These are phyloP conservation scores for Lasioglossum villosulum DNA, from an alignment of 2,888 invertebrate genomes.

Conservation along the genomic window DNA sequence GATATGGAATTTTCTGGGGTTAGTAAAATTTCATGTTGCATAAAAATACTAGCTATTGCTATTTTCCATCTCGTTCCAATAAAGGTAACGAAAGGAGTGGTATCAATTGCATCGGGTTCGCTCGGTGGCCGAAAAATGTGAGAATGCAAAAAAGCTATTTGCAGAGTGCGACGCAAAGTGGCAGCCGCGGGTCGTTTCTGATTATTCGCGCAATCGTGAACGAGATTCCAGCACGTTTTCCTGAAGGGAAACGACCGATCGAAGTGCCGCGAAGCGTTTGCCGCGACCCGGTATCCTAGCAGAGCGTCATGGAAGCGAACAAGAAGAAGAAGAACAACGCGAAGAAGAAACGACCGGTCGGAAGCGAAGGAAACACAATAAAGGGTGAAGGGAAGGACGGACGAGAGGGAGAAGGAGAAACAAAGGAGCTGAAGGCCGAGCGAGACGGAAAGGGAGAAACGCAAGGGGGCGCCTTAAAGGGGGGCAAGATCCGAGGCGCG, in stretches of 20 bases:
- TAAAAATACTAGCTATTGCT: neutral
- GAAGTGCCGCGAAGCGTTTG: conserved; percentile 14
- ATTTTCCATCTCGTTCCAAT: neutral
- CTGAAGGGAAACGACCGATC: conserved; percentile 31
- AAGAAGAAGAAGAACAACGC: neutral
- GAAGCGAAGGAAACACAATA: conserved; percentile 20
- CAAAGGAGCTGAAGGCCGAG: conserved; percentile 26
- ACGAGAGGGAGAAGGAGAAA: conserved; percentile 36
- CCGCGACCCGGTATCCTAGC: conserved; percentile 53
- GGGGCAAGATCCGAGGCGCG: neutral
- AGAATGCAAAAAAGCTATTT: neutral
- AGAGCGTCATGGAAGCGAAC: conserved; percentile 33
- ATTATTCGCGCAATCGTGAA: conserved; percentile 38
- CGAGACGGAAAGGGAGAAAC: conserved; percentile 19
- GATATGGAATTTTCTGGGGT: neutral
- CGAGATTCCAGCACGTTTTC: conserved; percentile 46
- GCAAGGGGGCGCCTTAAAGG: neutral
- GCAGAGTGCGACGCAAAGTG: neutral
- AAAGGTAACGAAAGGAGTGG: neutral
- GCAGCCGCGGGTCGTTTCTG: conserved; percentile 3
- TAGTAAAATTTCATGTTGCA: no score
- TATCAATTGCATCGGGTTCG: neutral
- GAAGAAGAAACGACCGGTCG: conserved; percentile 42
- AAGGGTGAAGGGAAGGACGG: neutral
- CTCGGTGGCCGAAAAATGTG: neutral